Evolutionary conservation across 2,888 invertebrate species (phyloP).

Genomic region (Gymnosoma rotundatum): DNA sequence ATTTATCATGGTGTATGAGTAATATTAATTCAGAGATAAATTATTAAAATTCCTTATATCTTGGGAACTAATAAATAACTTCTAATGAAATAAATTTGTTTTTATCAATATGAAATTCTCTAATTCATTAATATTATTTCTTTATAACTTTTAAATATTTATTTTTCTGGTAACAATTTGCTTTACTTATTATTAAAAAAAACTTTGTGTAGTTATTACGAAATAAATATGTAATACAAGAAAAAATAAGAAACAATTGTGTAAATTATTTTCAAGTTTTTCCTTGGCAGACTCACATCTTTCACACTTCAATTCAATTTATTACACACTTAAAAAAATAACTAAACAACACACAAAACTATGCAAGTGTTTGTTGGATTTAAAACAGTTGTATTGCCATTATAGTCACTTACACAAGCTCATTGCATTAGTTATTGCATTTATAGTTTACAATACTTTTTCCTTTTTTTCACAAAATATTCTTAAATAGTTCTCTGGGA

Average conservation of each 20-base stretch:
- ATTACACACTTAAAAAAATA: background rate
- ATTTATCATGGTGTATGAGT: too few relatives aligned
- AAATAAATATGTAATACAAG: constrained; percentile 8
- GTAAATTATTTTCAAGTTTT: constrained; percentile 32
- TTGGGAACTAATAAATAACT: too few relatives aligned
- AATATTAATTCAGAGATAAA: too few relatives aligned
- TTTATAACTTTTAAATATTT: too few relatives aligned
- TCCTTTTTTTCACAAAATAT: background rate
- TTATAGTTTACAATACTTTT: constrained; percentile 41
- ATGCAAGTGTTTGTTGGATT: background rate
- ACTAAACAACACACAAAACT: constrained; percentile 16
- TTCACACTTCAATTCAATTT: constrained; percentile 26
- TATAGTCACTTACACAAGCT: background rate
- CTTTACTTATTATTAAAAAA: background rate
- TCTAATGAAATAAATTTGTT: too few relatives aligned
- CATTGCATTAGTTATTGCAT: constrained; percentile 58
- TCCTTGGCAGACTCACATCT: background rate
- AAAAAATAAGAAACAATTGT: constrained; percentile 32
- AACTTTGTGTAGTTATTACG: background rate
- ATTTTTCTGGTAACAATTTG: background rate
- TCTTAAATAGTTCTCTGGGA: background rate
- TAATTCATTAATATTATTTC: too few relatives aligned
- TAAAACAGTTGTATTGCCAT: background rate
- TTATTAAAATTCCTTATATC: too few relatives aligned
- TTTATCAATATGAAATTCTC: too few relatives aligned